Base-by-base conservation (phyloP, 2,113 vertebrate species). In the Xenus cinereus region DNA sequence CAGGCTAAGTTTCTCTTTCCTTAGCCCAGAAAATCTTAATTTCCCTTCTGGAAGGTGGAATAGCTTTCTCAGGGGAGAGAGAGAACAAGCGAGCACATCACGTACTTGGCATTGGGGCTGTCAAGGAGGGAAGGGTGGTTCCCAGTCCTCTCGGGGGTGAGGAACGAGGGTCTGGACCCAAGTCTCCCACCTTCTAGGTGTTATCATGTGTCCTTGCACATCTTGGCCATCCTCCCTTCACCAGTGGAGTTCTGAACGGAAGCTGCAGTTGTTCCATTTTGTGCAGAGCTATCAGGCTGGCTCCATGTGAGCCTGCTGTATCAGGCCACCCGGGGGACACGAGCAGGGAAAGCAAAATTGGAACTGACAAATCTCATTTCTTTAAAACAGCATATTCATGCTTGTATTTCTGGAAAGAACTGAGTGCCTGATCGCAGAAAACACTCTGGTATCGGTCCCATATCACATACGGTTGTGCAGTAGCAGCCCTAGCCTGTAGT, bases 261-360 rank as follows among this genome's bases (percentile, higher is more conserved):
- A 7, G 4, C 50, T 89, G 82, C 66, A 39, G 12, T 85, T 50
- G 43, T 46, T 78, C 80, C 51, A 4, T 74, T 67, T 77, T 3
- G 0, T 81, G 60, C 64, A 67, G 50, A 73, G 74, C 84, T 84
- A 0, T n/a, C 19, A 32, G 74, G 26, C 37, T 48, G 53, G 28
- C 57, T 57, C 56, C 69, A 4, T 1, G 0, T 60, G 51, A 81
- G 51, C 73, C 27, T 84, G 59, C 74, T 72, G 8, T 46, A 6
- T 86, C n/a, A 67, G 50, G 67, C 37, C 28, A 27, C 32, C n/a
- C 14, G 35, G 4, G 73, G n/a, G 9, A 75, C 0, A 0, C 7
- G 30, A 81, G 73, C 0, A 0, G 64, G 27, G 67, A 57, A 69
- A 43, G 50, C 45, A 72, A 17, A 68, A 86, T 7, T 32, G 56